Base-by-base conservation (phyloP, 2,888 invertebrate species). In the Dicycla oo region DNA sequence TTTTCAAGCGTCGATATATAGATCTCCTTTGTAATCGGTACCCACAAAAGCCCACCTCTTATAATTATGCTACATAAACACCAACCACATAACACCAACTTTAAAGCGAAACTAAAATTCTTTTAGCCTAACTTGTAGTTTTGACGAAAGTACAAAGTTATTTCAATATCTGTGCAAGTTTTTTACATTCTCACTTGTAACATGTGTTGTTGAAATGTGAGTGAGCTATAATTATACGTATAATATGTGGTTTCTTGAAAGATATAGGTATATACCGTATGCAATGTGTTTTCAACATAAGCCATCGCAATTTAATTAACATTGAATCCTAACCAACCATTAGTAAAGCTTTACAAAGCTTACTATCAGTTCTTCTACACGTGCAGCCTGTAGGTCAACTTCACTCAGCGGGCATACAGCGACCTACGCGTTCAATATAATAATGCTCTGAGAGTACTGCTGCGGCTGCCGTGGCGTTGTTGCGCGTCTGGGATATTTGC, bases 91-190 rank as follows among this genome's bases (percentile, higher is more conserved):
- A n/a, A n/a, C 2, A 34, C 34, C 6, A 69, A 65, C 30, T 72
- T 54, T n/a, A 62, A 72, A 68, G 40, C 45, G 7, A 47, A n/a
- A 57, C n/a, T 49, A 15, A 64, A 65, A 38, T 7, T 38, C 38
- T 38, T 38, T 38, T 38, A 7, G 38, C 38, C 38, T 38, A 38
- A 34, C 34, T 23, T 4, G 11, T 3, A 30, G 30, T 68, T 68
- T 60, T 54, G 49, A 18, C 18, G 57, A 53, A 13, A 49, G 4
- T 45, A 30, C 51, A 61, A 64, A 53, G 56, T 60, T 51, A 65
- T 78, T 72, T 72, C 11, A 65, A 65, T 61, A 65, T 34, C 0
- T 43, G 40, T 49, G 13, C 40, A 64, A 64, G 60, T 61, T 61
- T 61, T 30, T 1, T 34, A 15, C 15, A 34, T 54, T 11, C 43